Conservation (phyloP, 2,113 vertebrate genomes). For the Piprites chloris region DNA sequence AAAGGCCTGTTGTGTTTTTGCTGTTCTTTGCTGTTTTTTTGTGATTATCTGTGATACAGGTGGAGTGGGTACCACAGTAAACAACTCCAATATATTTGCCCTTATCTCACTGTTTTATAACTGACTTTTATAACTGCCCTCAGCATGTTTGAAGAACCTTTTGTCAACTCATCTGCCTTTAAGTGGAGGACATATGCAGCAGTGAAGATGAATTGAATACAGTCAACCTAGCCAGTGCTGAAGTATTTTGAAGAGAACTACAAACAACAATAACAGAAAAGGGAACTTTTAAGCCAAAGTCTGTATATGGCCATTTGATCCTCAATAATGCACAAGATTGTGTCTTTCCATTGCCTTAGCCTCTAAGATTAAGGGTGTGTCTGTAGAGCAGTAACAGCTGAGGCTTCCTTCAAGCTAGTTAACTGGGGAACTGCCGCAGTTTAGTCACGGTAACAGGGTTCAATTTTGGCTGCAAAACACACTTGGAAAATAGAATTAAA, state of each 20-base stretch:
- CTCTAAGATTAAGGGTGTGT: neutral
- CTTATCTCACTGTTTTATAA: neutral
- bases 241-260: conserved; percentile 4
- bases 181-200: neutral
- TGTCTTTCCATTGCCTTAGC: conserved; percentile 34
- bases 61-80: neutral
- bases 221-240: neutral
- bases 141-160: neutral
- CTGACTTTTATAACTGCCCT: neutral
- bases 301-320: neutral
- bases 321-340: neutral
- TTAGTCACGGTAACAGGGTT: neutral
- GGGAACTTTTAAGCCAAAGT: conserved; percentile 42
- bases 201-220: neutral
- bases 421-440: neutral
- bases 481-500: neutral
- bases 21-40: neutral
- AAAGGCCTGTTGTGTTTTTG: conserved; percentile 37
- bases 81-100: neutral
- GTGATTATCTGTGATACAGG: neutral
- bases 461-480: neutral
- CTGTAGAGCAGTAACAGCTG: neutral
- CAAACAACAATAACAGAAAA: neutral
- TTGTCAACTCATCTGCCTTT: conserved; percentile 18
- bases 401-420: neutral